These are phyloP conservation scores for Eulithis testata DNA, from an alignment of 2,888 invertebrate genomes.

Conservation along the genomic window DNA sequence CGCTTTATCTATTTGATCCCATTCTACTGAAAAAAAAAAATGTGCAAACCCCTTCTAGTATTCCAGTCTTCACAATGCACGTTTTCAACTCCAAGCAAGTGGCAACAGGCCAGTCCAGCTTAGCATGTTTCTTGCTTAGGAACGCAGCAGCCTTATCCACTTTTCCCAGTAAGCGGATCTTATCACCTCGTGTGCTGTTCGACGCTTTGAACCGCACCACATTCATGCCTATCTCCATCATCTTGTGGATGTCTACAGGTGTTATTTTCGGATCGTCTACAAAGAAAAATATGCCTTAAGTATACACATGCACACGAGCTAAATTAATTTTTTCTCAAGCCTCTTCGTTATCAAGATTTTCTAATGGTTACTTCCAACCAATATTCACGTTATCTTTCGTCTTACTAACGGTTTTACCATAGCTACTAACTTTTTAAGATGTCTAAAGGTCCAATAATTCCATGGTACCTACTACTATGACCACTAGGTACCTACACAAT, in stretches of 20 bases:
- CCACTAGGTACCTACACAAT: no score
- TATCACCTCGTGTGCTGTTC: slow-evolving; percentile 54
- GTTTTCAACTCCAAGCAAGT: slow-evolving; percentile 94
- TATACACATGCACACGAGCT: not conserved
- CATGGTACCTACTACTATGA: no score
- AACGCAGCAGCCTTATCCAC: slow-evolving; percentile 67
- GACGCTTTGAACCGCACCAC: slow-evolving; percentile 65
- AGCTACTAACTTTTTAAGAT: no score
- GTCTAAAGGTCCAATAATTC: no score
- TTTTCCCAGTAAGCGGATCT: slow-evolving; percentile 58
- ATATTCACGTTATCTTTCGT: no score
- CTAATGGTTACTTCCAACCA: no score
- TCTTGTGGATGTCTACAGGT: slow-evolving; percentile 68
- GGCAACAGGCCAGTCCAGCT: slow-evolving; percentile 87
- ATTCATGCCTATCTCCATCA: slow-evolving; percentile 80
- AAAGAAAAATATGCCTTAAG: not conserved
- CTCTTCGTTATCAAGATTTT: no score
- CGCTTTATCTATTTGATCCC: no score
- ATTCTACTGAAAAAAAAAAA: not conserved
- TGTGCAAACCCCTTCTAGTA: slow-evolving; percentile 49
- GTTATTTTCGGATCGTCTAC: slow-evolving; percentile 55
- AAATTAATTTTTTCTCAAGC: no score
- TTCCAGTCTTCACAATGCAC: slow-evolving; percentile 91
- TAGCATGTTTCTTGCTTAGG: slow-evolving; percentile 81
- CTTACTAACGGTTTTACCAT: no score